Percentiles rank a stretch among this genome's conserved stretches.
phyloP scores from a whole-genome alignment of 2,113 vertebrate genomes.

The Porphyrio hochstetteri region DNA sequence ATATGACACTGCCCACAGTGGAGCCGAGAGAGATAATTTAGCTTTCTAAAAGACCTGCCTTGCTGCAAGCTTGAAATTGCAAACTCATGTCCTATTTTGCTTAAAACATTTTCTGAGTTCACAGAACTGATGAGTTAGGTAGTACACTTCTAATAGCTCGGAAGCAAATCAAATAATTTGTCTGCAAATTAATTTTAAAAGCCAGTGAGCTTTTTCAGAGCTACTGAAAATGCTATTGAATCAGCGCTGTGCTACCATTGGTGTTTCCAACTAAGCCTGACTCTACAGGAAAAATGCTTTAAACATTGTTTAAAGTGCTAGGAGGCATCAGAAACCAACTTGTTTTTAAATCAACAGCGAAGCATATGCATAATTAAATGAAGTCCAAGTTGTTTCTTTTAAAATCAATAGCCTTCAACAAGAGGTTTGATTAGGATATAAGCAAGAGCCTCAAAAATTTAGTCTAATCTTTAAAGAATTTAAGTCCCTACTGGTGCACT shows the following conservation, averaged over 20 bases:
- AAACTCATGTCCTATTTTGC: not conserved
- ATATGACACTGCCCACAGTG: not conserved
- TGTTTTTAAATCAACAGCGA: not conserved
- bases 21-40: not conserved
- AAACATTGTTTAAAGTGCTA: not conserved
- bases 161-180: not conserved
- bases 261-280: not conserved
- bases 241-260: not conserved
- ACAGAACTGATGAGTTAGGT: not conserved
- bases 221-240: not conserved
- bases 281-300: not conserved
- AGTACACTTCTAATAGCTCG: not conserved
- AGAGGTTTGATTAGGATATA: not conserved
- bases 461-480: not conserved
- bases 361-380: not conserved
- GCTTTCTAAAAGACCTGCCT: not conserved
- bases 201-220: not conserved
- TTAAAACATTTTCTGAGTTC: not conserved
- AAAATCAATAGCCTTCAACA: not conserved
- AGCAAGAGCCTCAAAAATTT: not conserved
- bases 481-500: not conserved
- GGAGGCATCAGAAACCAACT: not conserved
- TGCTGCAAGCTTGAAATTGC: not conserved
- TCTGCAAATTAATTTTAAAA: not conserved
- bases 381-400: not conserved